These are phyloP conservation scores for Microtus ochrogaster DNA, from an alignment of 2,113 vertebrate species.

Conservation along the genomic window DNA sequence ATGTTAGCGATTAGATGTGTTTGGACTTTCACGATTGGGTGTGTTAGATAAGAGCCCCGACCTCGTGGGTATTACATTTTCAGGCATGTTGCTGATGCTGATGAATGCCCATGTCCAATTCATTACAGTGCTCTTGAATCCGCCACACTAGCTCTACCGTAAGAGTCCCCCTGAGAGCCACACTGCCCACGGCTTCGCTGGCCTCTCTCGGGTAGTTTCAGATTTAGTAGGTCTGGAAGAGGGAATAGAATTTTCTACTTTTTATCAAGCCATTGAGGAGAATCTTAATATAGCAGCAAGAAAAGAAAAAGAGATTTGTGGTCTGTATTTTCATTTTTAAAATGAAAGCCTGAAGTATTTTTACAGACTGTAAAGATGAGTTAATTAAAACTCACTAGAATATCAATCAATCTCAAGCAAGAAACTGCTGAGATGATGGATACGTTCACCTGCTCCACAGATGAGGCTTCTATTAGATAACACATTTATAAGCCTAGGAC, in stretches of 20 bases:
- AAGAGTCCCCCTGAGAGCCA: not conserved
- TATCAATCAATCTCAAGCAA: not conserved
- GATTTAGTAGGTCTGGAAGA: not conserved
- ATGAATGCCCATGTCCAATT: not conserved
- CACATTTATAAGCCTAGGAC: not conserved
- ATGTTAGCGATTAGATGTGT: too few relatives aligned
- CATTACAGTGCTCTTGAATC: not conserved
- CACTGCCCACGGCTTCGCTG: not conserved
- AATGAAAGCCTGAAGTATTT: not conserved
- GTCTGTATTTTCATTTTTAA: not conserved
- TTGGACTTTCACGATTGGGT: not conserved
- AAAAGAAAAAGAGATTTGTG: not conserved
- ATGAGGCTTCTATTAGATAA: not conserved
- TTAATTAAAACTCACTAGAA: not conserved
- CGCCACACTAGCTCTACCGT: not conserved
- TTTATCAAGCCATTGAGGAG: not conserved
- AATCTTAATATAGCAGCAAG: not conserved
- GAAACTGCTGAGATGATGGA: not conserved
- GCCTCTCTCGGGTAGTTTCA: not conserved
- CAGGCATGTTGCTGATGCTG: not conserved
- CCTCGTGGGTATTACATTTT: too few relatives aligned
- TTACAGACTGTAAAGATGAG: not conserved
- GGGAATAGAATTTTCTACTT: not conserved
- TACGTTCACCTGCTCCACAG: not conserved
- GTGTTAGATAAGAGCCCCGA: not conserved